A percentile compares a stretch with the other conserved stretches of the same genome.
These are phyloP conservation scores for Scytalopus superciliaris DNA, from an alignment of 2,113 vertebrate genomes.

Conservation along the genomic window DNA sequence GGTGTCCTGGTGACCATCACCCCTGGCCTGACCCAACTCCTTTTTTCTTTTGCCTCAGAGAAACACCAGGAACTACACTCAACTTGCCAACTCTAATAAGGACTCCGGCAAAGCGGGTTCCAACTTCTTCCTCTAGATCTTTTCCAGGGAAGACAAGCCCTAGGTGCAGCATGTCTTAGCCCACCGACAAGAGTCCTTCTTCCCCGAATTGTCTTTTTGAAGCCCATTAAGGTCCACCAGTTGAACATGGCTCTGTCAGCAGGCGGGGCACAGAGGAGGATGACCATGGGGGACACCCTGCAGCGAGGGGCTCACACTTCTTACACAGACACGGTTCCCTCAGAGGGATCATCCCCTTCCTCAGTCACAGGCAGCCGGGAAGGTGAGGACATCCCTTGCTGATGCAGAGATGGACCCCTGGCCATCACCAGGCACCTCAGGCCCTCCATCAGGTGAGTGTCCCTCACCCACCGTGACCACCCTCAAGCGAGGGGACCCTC, in stretches of 20 bases:
- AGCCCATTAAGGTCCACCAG: neutral
- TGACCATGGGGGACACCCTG: neutral
- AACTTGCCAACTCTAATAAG: neutral
- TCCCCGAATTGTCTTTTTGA: neutral
- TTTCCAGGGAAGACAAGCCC: neutral
- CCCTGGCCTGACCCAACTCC: neutral
- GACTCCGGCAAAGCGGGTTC: neutral
- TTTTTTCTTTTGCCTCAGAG: neutral
- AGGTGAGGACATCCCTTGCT: rapidly evolving
- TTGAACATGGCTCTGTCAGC: neutral
- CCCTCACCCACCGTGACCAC: rapidly evolving
- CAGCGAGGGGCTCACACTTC: rapidly evolving
- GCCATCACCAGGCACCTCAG: neutral
- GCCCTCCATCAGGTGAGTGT: neutral
- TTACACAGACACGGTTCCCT: rapidly evolving
- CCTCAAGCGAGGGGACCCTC: rapidly evolving
- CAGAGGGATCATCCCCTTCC: neutral
- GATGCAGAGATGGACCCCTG: neutral
- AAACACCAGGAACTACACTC: neutral
- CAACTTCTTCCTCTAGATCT: neutral
- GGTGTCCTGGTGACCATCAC: neutral
- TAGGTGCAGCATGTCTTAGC: neutral
- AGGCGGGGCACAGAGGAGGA: neutral
- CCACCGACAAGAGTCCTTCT: neutral
- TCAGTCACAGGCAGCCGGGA: rapidly evolving